These are phyloP conservation scores for Leucophenga maculata DNA, from an alignment of 2,888 invertebrate genomes.

Conservation along the genomic window DNA sequence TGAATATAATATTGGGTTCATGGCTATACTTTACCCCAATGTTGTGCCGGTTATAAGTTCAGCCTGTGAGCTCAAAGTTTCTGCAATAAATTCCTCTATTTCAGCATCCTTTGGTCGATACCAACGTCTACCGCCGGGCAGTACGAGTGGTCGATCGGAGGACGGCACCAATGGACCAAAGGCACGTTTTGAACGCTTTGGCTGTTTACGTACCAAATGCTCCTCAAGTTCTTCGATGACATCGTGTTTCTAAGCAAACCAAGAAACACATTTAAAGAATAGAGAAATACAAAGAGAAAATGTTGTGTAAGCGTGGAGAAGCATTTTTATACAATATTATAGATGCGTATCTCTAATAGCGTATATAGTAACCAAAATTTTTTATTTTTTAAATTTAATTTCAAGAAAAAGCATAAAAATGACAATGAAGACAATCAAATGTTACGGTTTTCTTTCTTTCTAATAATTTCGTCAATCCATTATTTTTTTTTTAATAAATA, in stretches of 20 bases:
- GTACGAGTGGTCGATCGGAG: slow-evolving; percentile 80
- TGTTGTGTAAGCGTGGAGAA: not conserved
- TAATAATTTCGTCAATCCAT: slow-evolving; percentile 3
- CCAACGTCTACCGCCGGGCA: slow-evolving; percentile 86
- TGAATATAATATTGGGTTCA: too few relatives aligned
- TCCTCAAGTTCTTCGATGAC: slow-evolving; percentile 74
- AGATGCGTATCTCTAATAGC: too few relatives aligned
- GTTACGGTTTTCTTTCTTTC: slow-evolving; percentile 11
- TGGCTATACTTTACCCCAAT: slow-evolving; percentile 79
- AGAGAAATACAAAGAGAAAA: slow-evolving; percentile 26
- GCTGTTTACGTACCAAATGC: slow-evolving; percentile 73
- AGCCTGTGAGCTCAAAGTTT: slow-evolving; percentile 87
- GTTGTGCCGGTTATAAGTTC: slow-evolving; percentile 88
- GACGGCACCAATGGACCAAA: slow-evolving; percentile 78
- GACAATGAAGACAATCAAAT: not conserved
- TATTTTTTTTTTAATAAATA: not conserved
- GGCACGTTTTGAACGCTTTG: slow-evolving; percentile 73
- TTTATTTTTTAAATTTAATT: too few relatives aligned
- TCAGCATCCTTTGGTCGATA: slow-evolving; percentile 88
- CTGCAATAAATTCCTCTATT: slow-evolving; percentile 90
- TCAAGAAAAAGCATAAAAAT: not conserved
- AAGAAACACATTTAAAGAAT: slow-evolving; percentile 34
- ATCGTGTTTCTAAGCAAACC: slow-evolving; percentile 63
- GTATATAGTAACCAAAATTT: too few relatives aligned
- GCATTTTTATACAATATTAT: too few relatives aligned